Evolutionary conservation across 2,113 vertebrate genomes (phyloP).

Genomic region (Oncorhynchus keta): DNA sequence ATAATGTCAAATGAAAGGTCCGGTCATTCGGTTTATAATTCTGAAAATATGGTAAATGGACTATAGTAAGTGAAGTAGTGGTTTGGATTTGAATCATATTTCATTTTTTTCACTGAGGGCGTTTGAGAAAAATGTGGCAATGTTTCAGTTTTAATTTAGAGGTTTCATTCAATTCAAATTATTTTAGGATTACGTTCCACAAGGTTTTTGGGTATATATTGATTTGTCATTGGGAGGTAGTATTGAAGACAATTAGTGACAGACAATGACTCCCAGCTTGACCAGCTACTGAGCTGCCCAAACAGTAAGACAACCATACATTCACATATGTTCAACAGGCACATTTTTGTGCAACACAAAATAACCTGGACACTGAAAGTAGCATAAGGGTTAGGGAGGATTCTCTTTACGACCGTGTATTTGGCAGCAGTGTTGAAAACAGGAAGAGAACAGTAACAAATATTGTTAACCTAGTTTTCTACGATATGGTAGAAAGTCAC

Average conservation of each 20-base stretch:
- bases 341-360: constrained; percentile 59
- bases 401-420: constrained; percentile 31
- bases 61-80: not conserved
- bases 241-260: constrained; percentile 56
- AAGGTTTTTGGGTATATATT: constrained; percentile 28
- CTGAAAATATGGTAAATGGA: not conserved
- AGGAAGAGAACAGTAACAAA: constrained; percentile 64
- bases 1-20: constrained; percentile 29
- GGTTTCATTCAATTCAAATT: not conserved
- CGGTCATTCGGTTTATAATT: constrained; percentile 8
- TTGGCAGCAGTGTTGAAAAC: constrained; percentile 33
- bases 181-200: constrained; percentile 1
- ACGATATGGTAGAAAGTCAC: constrained; percentile 36
- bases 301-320: constrained; percentile 58
- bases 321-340: constrained; percentile 57
- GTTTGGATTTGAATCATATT: not conserved
- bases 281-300: constrained; percentile 63
- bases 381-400: constrained; percentile 18
- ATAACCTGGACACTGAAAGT: constrained; percentile 41
- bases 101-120: no score
- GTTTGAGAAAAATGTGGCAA: constrained; percentile 3
- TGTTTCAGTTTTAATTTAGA: not conserved
- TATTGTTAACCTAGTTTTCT: constrained; percentile 42
- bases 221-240: constrained; percentile 65
- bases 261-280: constrained; percentile 77